Conservation (phyloP, 37 sponge, comb jelly and placozoan genomes). For the Spongilla lacustris region DNA sequence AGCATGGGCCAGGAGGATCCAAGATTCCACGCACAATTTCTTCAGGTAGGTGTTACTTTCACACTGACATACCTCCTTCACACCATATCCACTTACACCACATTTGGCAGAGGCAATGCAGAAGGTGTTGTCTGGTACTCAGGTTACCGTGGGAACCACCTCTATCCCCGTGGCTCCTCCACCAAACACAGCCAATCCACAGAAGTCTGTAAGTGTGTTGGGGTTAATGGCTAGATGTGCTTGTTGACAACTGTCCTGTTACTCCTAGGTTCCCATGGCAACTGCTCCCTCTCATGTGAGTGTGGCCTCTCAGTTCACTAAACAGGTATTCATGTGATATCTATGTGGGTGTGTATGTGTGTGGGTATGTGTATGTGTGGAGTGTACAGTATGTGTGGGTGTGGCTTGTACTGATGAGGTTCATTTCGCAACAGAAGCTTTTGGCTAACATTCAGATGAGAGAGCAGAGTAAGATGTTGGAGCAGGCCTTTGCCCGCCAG, state of each 20-base stretch:
- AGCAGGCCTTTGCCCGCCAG: conserved; percentile 38
- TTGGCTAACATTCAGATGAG: conserved; percentile 66
- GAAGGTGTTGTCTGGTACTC: not conserved
- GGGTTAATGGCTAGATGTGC: not conserved
- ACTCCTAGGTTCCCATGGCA: conserved; percentile 81
- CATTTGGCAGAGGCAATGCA: not conserved
- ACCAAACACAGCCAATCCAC: conserved; percentile 65
- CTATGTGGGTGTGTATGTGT: not conserved
- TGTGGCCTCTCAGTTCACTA: conserved; percentile 54
- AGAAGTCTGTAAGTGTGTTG: conserved; percentile 57
- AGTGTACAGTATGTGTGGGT: conserved; percentile 6
- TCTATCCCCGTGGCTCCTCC: conserved; percentile 85
- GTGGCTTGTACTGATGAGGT: no score
- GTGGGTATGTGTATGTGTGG: no score
- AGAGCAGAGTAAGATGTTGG: conserved; percentile 46
- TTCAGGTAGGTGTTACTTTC: not conserved
- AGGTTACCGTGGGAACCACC: not conserved
- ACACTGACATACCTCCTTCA: no score
- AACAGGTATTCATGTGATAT: conserved; percentile 62
- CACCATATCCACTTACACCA: not conserved
- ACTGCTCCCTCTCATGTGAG: conserved; percentile 64
- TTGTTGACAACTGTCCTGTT: not conserved
- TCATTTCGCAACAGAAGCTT: conserved; percentile 30
- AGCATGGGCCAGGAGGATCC: not conserved
- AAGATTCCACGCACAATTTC: not conserved